A percentile compares a stretch with the other conserved stretches of the same genome.
Evolutionary conservation across 2,797 vertebrate species (phyloP).

Genomic region (Chrysocyon brachyurus): DNA sequence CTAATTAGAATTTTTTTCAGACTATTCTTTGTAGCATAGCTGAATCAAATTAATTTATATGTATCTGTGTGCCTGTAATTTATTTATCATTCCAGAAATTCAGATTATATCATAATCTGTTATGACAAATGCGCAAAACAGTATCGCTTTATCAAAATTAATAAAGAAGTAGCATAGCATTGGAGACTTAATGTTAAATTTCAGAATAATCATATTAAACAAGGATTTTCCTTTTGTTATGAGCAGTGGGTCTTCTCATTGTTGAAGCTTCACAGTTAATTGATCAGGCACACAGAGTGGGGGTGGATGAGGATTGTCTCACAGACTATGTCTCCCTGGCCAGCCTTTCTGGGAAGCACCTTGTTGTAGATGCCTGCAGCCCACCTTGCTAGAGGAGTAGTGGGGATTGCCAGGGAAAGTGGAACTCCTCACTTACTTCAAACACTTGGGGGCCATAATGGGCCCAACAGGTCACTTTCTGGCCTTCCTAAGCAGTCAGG

Average conservation of each 20-base stretch:
- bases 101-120: not conserved
- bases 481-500: not conserved
- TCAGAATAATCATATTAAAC: not conserved
- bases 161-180: not conserved
- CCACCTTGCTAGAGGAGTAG: not conserved
- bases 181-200: conserved; percentile 18
- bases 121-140: not conserved
- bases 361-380: not conserved
- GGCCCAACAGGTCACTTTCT: not conserved
- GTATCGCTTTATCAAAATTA: conserved; percentile 22
- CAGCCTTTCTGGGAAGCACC: not conserved
- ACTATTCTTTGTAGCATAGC: not conserved
- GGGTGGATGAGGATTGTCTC: no score
- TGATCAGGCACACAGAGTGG: not conserved
- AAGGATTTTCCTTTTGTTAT: not conserved
- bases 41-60: conserved; percentile 47
- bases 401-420: not conserved
- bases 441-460: not conserved
- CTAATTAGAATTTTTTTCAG: conserved; percentile 1
- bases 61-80: not conserved
- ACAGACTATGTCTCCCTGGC: not conserved
- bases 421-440: not conserved
- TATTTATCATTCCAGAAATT: not conserved
- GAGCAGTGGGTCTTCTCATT: not conserved
- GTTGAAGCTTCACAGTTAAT: not conserved